phyloP scores from a whole-genome alignment of 2,797 vertebrate species.

The Knipowitschia caucasica region DNA sequence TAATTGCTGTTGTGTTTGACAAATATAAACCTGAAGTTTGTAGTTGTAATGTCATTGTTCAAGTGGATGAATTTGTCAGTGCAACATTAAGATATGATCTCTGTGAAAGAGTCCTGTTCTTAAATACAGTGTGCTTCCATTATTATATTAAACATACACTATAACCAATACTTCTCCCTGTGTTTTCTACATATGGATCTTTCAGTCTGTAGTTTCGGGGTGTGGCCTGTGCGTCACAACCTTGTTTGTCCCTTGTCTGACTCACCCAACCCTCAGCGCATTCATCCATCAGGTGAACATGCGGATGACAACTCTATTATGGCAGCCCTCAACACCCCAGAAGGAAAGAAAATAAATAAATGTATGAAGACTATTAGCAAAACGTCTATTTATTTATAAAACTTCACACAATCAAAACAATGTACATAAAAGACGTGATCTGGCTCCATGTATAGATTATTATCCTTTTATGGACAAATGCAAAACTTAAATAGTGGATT shows the following conservation, averaged over 20 bases:
- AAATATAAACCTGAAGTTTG: slow-evolving; percentile 19
- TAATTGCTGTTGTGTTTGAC: slow-evolving; percentile 30
- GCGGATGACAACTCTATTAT: not conserved
- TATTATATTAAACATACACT: not conserved
- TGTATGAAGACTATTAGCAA: no score
- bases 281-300: slow-evolving; percentile 33
- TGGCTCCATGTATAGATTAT: slow-evolving; percentile 61
- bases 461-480: slow-evolving; percentile 44
- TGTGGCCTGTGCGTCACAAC: slow-evolving; percentile 61
- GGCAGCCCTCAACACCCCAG: not conserved
- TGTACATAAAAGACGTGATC: slow-evolving; percentile 61
- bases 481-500: slow-evolving; percentile 57
- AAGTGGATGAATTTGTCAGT: slow-evolving; percentile 46
- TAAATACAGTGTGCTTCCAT: not conserved
- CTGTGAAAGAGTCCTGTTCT: slow-evolving; percentile 19
- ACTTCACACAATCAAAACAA: slow-evolving; percentile 60
- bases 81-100: slow-evolving; percentile 56
- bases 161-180: slow-evolving; percentile 5
- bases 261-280: slow-evolving; percentile 54
- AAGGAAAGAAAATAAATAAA: not conserved
- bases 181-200: slow-evolving; percentile 13
- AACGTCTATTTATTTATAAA: slow-evolving; percentile 55
- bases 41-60: slow-evolving; percentile 35
- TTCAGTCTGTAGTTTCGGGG: slow-evolving; percentile 58
- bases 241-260: slow-evolving; percentile 61